Base-by-base conservation (phyloP, 2,113 vertebrate genomes). In the Nansenia antarctica region DNA sequence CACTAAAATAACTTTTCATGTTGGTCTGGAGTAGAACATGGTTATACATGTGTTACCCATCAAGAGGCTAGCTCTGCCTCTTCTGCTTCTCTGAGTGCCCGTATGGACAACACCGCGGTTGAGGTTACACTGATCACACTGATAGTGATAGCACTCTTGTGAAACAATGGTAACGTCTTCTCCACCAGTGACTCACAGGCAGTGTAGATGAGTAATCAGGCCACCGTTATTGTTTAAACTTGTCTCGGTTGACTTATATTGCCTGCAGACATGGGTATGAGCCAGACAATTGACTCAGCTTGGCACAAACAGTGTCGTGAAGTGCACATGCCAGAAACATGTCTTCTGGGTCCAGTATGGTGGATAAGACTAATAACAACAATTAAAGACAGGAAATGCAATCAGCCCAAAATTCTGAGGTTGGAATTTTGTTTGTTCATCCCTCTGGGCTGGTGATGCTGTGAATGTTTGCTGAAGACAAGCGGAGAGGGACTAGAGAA, bases 251-350 rank as follows among this genome's bases (percentile, higher is more conserved):
- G 76, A 80, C 79, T 82, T 70, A 12, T n/a, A 65, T 65, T 6
- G 82, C 81, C 78, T 87, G 83, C 86, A 88, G 83, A 87, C 84
- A 85, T 79, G 81, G 82, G 75, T 87, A 82, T 67, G 73, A 88
- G 78, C 77, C 69, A 5, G 5, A 35, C 65, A 69, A 31, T 69
- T 88, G 84, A 86, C 76, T 89, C 82, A 84, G 84, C 77, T 62
- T 45, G 79, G 75, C 30, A 65, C 78, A 78, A 67, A 7, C 34
- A 69, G 76, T 31, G 65, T 55, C 53, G 20, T 22, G 1, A 9
- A 5, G 20, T 55, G 26, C n/a, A 20, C n/a, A 27, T 1, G 4
- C 24, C 52, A 26, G 20, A 54, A 14, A 22, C 24, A 3, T 54
- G 22, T 54, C 47, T 54, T 26, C 2, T 54, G n/a, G 45, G 15